phyloP scores from a whole-genome alignment of 23 tunicate genomes.

The Trididemnum nubilum region DNA sequence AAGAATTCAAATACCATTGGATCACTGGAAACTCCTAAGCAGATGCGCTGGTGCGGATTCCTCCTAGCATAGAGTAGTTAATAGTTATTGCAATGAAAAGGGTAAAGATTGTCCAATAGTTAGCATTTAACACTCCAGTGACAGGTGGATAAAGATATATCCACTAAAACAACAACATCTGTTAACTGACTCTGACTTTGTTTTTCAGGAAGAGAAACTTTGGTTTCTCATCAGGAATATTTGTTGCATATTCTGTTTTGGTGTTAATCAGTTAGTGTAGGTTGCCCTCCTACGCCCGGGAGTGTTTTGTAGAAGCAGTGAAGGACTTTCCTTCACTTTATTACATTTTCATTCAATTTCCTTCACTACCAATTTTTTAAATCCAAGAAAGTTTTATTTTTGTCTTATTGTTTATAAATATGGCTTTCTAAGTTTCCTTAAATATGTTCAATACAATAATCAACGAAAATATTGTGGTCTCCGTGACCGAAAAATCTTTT shows the following conservation, averaged over 20 bases:
- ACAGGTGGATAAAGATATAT: too few relatives aligned
- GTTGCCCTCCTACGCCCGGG: constrained; percentile 31
- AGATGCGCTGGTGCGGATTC: too few relatives aligned
- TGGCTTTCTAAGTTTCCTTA: constrained; percentile 48
- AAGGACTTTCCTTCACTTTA: not conserved
- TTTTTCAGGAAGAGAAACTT: constrained; percentile 12
- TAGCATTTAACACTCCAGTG: too few relatives aligned
- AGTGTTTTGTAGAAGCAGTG: constrained; percentile 12
- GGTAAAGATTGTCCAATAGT: too few relatives aligned
- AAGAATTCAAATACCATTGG: too few relatives aligned
- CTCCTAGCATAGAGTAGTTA: too few relatives aligned
- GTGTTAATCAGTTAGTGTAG: not conserved
- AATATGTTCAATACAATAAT: constrained; percentile 32
- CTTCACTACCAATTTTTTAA: not conserved
- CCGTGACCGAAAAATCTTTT: constrained; percentile 19
- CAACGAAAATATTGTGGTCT: constrained; percentile 28
- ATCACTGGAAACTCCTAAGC: too few relatives aligned
- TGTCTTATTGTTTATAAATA: constrained; percentile 19
- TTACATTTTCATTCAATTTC: not conserved
- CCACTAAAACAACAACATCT: too few relatives aligned
- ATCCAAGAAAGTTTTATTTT: constrained; percentile 12
- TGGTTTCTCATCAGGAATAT: not conserved
- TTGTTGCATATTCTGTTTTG: constrained; percentile 7
- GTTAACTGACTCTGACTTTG: too few relatives aligned
- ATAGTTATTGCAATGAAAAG: too few relatives aligned